Evolutionary conservation across 2,888 invertebrate genomes (phyloP), one percentile per base, ranked within the genome.

Genomic region (Limnephilus marmoratus): DNA sequence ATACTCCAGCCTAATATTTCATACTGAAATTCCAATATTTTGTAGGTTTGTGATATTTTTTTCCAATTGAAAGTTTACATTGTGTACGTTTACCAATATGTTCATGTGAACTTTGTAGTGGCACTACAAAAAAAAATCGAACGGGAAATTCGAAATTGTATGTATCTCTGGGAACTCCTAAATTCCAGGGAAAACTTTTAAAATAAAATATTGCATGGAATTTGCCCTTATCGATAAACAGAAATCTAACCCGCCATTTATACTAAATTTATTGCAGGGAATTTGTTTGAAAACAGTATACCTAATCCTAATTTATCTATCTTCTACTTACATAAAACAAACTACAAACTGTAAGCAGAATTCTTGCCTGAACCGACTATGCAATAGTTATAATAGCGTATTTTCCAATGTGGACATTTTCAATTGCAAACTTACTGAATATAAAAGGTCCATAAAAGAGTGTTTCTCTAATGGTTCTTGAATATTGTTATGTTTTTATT

Each of bases 1-100:
- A 68, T 68, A 68, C 24, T 24, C 68, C 7, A 29, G 24, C 37
- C 83, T 83, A 37, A 37, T 83, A 83, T 83, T 83, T 18, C 37
- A 83, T 34, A 83, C 83, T 9, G 83, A 13, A 18, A 83, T 31
- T 34, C 29, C 34, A 83, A 15, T 18, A 9, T n/a, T 13, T 3
- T 49, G 86, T 31, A 29, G 13, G 86, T 4, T 29, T 86, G 7
- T 83, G 83, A 18, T 90, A 41, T 90, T 24, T 68, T 90, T 90
- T 90, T 37, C 53, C 82, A 83, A 90, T 90, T 90, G 82, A 85
- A 90, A 90, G 45, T 90, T 90, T 90, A 85, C 90, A 90, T 90
- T 90, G 81, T 90, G 81, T 90, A 49, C 90, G 83, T 90, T 82
- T 90, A 81, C 83, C 90, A 83, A 85, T 90, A 90, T 90, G 85